Conservation (phyloP, 2,888 invertebrate genomes). For the Drosophila paracracens region DNA sequence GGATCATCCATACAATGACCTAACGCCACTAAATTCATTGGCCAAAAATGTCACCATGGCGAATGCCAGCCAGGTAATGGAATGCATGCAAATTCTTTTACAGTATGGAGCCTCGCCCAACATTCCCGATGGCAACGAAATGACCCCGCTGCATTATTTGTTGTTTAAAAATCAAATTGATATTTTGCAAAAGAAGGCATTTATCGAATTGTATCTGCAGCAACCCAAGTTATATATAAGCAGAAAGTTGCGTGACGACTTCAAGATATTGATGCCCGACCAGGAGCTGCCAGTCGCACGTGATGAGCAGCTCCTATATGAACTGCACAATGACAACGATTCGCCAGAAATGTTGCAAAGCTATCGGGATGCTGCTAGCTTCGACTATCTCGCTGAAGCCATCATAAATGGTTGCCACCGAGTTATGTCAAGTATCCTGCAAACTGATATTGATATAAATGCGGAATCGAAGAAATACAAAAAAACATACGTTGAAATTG, state of each 20-base stretch:
- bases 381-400: slow-evolving; percentile 79
- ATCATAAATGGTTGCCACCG: slow-evolving; percentile 86
- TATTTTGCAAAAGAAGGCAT: slow-evolving; percentile 50
- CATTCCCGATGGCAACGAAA: slow-evolving; percentile 76
- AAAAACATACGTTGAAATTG: slow-evolving; percentile 87
- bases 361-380: slow-evolving; percentile 56
- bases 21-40: slow-evolving; percentile 81
- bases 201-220: slow-evolving; percentile 72
- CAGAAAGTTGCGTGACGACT: slow-evolving; percentile 68
- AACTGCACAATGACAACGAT: slow-evolving; percentile 86
- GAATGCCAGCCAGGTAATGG: slow-evolving; percentile 65
- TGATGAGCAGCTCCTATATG: slow-evolving; percentile 85
- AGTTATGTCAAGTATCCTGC: slow-evolving; percentile 85
- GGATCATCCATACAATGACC: slow-evolving; percentile 69
- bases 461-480: slow-evolving; percentile 27
- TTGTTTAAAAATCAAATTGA: slow-evolving; percentile 69
- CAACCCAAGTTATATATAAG: slow-evolving; percentile 68
- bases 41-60: slow-evolving; percentile 70
- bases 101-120: slow-evolving; percentile 81
- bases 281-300: slow-evolving; percentile 2
- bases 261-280: slow-evolving; percentile 29
- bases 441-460: slow-evolving; percentile 86
- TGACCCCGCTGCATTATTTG: slow-evolving; percentile 78
- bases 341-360: slow-evolving; percentile 85
- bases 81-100: slow-evolving; percentile 76